These are phyloP conservation scores for Gerris lacustris DNA, from an alignment of 2,888 invertebrate genomes.

Conservation along the genomic window DNA sequence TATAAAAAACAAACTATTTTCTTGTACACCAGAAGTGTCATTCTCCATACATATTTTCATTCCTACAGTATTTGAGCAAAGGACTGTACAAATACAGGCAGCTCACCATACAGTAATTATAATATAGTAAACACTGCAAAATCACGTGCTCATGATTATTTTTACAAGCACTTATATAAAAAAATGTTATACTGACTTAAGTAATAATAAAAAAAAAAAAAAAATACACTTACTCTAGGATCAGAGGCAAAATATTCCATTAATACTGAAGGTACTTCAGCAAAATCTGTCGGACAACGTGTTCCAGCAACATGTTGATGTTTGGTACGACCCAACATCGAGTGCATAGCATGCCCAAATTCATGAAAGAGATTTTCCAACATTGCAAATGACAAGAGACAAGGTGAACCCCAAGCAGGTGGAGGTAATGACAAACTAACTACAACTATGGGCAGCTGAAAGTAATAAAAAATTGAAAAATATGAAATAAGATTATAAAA, in stretches of 20 bases:
- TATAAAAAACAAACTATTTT: no score
- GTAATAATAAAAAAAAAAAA: no score
- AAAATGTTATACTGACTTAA: no score
- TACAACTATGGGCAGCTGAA: constrained; percentile 76
- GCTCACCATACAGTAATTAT: no score
- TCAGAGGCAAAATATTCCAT: constrained; percentile 96
- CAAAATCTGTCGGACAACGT: constrained; percentile 92
- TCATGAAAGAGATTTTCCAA: constrained; percentile 97
- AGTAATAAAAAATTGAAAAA: constrained; percentile 17
- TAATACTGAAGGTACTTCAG: constrained; percentile 95
- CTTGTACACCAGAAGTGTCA: no score
- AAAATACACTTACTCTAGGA: constrained; percentile 47
- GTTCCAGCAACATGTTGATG: constrained; percentile 98
- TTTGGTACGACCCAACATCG: constrained; percentile 87
- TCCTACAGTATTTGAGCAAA: no score
- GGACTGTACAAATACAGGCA: no score
- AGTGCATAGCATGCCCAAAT: constrained; percentile 98
- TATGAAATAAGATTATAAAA: no score
- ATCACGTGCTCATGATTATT: no score
- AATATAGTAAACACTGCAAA: no score
- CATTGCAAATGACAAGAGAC: constrained; percentile 66
- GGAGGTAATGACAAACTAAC: constrained; percentile 77
- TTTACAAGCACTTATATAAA: no score
- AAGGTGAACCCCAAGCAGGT: constrained; percentile 61
- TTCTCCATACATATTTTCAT: no score